Base-by-base conservation (phyloP, 2,888 invertebrate genomes). In the Eupeodes luniger region DNA sequence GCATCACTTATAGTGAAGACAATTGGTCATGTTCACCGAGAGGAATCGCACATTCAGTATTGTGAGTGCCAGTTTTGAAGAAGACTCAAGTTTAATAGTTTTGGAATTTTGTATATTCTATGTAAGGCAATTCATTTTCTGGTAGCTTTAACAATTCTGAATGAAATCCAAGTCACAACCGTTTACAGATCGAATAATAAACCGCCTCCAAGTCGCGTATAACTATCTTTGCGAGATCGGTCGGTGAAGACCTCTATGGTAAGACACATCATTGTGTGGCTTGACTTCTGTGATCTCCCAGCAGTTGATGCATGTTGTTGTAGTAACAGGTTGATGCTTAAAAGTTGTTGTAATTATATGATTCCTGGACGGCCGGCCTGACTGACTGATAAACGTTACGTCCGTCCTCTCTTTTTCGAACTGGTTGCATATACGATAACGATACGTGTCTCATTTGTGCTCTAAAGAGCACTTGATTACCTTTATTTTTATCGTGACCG, bases 381-480 rank as follows among this genome's bases (percentile, higher is more conserved):
- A 9, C 82, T 82, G 82, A 82, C 57, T 66, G 82, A 86, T 78
- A 27, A 1, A 5, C 40, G 4, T 19, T 19, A 19, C 5, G 5
- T 86, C 53, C 70, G 55, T 84, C 74, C 64, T 72, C 81, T 76
- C 66, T 47, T 49, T 57, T 49, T 57, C 7, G 19, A 51, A 72
- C 40, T 40, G 61, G 67, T 59, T 49, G 75, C 40, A 16, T 34
- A 67, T 27, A 27, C 2, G 27, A 27, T 27, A 27, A 27, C 57
- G 34, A 27, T 40, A 61, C 61, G 59, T 81, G 81, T 81, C 85
- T 85, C 62, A 85, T 85, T 88, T 81, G 64, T 19, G 51, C 47
- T 81, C 67, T 78, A 88, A 88, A 88, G 88, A 88, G 85, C 88
- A 88, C 88, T 88, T 88, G 88, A 88, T 88, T 88, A 88, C 88